Base-by-base conservation (phyloP, 1,140 invertebrate genomes). In the Pseudachorutes palmiensis region DNA sequence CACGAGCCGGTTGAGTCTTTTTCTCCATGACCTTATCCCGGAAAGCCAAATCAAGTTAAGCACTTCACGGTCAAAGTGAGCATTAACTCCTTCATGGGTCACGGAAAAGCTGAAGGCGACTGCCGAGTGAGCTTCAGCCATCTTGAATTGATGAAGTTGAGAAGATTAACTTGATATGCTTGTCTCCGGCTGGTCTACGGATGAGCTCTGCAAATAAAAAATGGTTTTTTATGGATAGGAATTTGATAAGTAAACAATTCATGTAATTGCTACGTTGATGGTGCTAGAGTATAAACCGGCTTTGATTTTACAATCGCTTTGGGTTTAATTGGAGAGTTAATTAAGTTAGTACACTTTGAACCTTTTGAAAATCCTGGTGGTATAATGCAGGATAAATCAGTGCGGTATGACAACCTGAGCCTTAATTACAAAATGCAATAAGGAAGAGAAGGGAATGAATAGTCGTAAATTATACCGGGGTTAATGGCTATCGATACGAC, bases 61-160 rank as follows among this genome's bases (percentile, higher is more conserved):
- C 29, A 97, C 92, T 80, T 98, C 95, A 69, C 92, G 84, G 77
- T 99, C 94, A 77, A 97, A 95, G 78, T 97, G 93, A 29, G 98
- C 90, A 76, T 97, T 89, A 82, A 95, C 92, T 74, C 95, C 96
- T 78, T 99, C 97, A 76, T 97, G 94, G 59, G 94, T 96, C 69
- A 99, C 92, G 30, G 91, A 86, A 80, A 99, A 98, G 62, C 92
- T 95, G 79, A 99, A 97, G 51, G 95, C 96, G 59, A 98, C 96
- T 71, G 96, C 96, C 64, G 91, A 88, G 82, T 98, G 95, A 67
- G 96, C 95, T 89, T 99, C 96, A 76, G 96, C 96, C 96, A 98
- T 98, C 51, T 45, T 72, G 63, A 5, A 24, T 22, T 9, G 36
- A 41, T 41, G 36, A 41, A 19, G 19, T 41, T 41, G 19, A 9